Evolutionary conservation across 2,797 vertebrate genomes (phyloP), one percentile per base, ranked within the genome.

Genomic region (Epinephelus malabaricus): DNA sequence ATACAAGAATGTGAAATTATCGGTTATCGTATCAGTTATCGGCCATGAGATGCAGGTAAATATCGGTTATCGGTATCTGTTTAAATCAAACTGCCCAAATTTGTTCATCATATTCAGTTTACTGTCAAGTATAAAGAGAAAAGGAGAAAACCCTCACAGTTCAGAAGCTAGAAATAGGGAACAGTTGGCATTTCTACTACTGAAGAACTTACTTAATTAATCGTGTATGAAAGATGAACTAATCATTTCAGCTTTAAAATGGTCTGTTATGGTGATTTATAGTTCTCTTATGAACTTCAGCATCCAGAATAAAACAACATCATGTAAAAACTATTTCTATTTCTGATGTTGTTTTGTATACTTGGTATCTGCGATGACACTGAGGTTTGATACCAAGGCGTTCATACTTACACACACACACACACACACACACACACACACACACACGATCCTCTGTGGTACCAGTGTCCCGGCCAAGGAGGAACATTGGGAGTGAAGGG

Each of bases 401-500:
- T 40, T 62, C 53, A 62, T 68, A 43, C 2, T 19, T 59, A 30
- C 9, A 40, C 38, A 40, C 38, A 40, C 38, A 40, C 40, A 40
- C 38, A 40, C 38, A 40, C 38, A 40, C 40, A 40, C 38, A 40
- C 38, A 40, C 38, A 40, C 40, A 40, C 38, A 40, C 38, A 40
- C 40, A 47, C n/a, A 43, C 75, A 51, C 73, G 69, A 78, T 80
- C 40, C 11, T 69, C 13, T 46, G 12, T 69, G 58, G 67, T 47
- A 17, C 50, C 58, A 40, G 45, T 49, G 73, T 78, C 54, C 85
- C 68, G 8, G 46, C 3, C 5, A 21, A 78, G 74, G 76, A 86
- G 56, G 56, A 89, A 56, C 71, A 68, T 78, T 53, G 61, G 45
- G 74, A 76, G 73, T 30, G 1, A 73, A 83, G 58, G 61, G 82